Percentiles rank a stretch among this genome's conserved stretches.
Evolutionary conservation across 2,888 invertebrate genomes (phyloP).

Genomic region (Scrobipalpa atriplicella): DNA sequence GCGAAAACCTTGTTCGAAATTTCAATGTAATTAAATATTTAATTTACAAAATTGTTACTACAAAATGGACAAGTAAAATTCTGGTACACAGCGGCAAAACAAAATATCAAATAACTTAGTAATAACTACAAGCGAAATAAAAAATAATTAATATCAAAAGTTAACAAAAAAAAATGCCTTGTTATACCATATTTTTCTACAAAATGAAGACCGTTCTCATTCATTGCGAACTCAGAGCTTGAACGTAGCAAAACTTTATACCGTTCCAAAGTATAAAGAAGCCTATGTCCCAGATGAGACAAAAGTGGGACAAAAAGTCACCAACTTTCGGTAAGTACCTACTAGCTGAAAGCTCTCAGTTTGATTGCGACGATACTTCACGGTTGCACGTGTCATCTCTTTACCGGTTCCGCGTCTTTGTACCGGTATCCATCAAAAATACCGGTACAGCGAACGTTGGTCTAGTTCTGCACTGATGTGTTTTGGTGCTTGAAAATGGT

Average conservation of each 20-base stretch:
- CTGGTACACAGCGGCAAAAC: too few relatives aligned
- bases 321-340: constrained; percentile 53
- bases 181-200: too few relatives aligned
- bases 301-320: constrained; percentile 40
- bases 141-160: too few relatives aligned
- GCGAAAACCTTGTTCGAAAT: too few relatives aligned
- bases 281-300: constrained; percentile 26
- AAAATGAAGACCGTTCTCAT: too few relatives aligned
- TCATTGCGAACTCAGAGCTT: background rate
- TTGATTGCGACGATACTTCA: constrained; percentile 62
- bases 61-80: too few relatives aligned
- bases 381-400: constrained; percentile 17
- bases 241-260: background rate
- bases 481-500: constrained; percentile 24
- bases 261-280: constrained; percentile 13
- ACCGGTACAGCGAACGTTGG: background rate
- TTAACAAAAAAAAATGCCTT: too few relatives aligned
- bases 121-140: too few relatives aligned
- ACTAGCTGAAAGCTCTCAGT: constrained; percentile 64
- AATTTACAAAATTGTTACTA: too few relatives aligned
- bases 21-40: too few relatives aligned
- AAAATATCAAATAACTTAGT: too few relatives aligned
- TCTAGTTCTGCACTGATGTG: constrained; percentile 4
- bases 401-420: constrained; percentile 32
- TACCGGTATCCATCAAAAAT: background rate